Evolutionary conservation across 2,797 vertebrate genomes (phyloP).

Genomic region (Sardinella longiceps): DNA sequence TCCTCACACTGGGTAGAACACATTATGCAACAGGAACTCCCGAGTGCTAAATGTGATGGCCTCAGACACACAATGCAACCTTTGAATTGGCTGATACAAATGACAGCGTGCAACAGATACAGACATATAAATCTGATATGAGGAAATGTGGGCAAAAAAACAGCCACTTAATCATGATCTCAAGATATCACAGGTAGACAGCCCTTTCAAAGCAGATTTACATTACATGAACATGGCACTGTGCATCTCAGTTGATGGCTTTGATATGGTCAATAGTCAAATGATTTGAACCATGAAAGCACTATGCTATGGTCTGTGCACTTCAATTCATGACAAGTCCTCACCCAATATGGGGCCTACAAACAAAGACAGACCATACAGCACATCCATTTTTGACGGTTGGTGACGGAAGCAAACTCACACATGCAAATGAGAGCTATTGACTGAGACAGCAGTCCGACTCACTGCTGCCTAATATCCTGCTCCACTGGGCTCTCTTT

Average conservation of each 20-base stretch:
- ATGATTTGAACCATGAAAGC: not conserved
- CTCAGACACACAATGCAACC: not conserved
- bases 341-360: not conserved
- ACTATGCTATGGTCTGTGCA: not conserved
- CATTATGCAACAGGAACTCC: not conserved
- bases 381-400: not conserved
- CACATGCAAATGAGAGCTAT: slow-evolving; percentile 27
- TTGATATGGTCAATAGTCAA: too few relatives aligned
- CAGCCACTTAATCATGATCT: not conserved
- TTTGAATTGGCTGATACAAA: not conserved
- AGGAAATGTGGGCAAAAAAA: not conserved
- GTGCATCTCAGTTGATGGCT: not conserved
- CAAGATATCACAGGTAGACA: not conserved
- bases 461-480: slow-evolving; percentile 43
- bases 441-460: slow-evolving; percentile 16
- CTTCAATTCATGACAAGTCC: not conserved
- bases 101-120: not conserved
- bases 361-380: not conserved
- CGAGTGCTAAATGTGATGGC: not conserved
- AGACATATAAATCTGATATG: not conserved
- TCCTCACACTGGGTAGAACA: not conserved
- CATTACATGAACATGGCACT: not conserved
- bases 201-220: not conserved
- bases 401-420: slow-evolving; percentile 22
- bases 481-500: slow-evolving; percentile 45